Evolutionary conservation across 2,113 vertebrate genomes (phyloP).

Genomic region (Orthonyx spaldingii): DNA sequence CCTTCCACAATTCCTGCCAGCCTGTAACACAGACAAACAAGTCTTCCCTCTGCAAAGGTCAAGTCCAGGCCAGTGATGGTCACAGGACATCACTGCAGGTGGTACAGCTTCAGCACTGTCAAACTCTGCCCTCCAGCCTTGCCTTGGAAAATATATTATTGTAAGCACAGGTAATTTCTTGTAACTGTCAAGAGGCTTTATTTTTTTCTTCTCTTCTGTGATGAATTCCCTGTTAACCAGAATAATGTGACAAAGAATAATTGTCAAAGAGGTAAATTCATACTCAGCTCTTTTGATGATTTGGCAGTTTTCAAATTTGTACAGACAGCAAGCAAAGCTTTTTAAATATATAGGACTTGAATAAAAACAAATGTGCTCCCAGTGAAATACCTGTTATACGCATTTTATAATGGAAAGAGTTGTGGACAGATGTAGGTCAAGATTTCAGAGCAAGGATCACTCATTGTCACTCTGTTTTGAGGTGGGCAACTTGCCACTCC

Average conservation of each 20-base stretch:
- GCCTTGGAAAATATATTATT: neutral
- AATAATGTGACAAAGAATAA: constrained; percentile 30
- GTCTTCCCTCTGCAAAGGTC: neutral
- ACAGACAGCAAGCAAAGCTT: neutral
- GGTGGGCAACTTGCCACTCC: neutral
- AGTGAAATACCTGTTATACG: neutral
- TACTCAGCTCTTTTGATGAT: constrained; percentile 39
- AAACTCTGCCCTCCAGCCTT: neutral
- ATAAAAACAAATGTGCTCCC: neutral
- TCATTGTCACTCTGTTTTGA: neutral
- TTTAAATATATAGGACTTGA: neutral
- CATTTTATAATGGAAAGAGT: neutral
- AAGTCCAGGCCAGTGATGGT: neutral
- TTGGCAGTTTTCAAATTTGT: constrained; percentile 39
- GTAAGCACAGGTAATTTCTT: neutral
- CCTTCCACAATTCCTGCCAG: neutral
- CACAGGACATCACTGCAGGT: neutral
- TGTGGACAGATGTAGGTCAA: neutral
- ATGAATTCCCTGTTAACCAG: constrained; percentile 29
- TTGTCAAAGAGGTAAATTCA: constrained; percentile 34
- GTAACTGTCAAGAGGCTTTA: neutral
- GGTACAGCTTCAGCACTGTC: neutral
- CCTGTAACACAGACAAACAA: neutral
- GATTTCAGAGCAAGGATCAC: neutral
- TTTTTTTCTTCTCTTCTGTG: neutral